Conservation (phyloP, 1,140 invertebrate genomes). For the Danaus melanippus region DNA sequence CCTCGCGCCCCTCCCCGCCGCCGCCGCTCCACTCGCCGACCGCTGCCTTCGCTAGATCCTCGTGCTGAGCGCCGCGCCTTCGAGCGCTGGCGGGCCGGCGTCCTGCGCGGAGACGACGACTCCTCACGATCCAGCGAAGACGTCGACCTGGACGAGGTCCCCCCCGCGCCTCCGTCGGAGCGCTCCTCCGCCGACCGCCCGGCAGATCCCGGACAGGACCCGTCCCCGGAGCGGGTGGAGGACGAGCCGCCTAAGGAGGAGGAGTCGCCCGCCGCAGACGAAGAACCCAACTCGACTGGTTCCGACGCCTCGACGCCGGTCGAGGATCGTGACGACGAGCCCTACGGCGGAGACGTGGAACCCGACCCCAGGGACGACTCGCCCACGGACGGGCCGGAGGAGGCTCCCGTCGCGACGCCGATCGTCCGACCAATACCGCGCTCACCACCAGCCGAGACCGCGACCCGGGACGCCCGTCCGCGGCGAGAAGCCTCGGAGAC, state of each 20-base stretch:
- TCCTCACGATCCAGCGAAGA: constrained; percentile 40
- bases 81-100: constrained; percentile 41
- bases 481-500: constrained; percentile 12
- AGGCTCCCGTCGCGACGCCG: constrained; percentile 6
- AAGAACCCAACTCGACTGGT: constrained; percentile 28
- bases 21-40: constrained; percentile 21
- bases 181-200: constrained; percentile 29
- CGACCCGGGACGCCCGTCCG: constrained; percentile 9
- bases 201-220: constrained; percentile 29
- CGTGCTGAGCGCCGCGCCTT: constrained; percentile 38
- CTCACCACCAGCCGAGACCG: constrained; percentile 7
- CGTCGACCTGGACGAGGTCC: constrained; percentile 16
- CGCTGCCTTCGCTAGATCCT: constrained; percentile 26
- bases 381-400: constrained; percentile 2
- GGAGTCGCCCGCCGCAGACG: constrained; percentile 20
- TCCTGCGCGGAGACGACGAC: constrained; percentile 31
- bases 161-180: constrained; percentile 5
- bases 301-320: constrained; percentile 29
- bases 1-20: constrained; percentile 14
- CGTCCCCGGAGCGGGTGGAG: constrained; percentile 3
- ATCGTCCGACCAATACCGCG: constrained; percentile 1
- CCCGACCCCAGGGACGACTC: constrained; percentile 9
- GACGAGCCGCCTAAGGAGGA: constrained; percentile 11
- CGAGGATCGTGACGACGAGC: constrained; percentile 25
- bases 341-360: constrained; percentile 17